Percentiles rank a stretch among this genome's conserved stretches.
Conservation (phyloP, 2,113 vertebrate species). For the Colius striatus region DNA sequence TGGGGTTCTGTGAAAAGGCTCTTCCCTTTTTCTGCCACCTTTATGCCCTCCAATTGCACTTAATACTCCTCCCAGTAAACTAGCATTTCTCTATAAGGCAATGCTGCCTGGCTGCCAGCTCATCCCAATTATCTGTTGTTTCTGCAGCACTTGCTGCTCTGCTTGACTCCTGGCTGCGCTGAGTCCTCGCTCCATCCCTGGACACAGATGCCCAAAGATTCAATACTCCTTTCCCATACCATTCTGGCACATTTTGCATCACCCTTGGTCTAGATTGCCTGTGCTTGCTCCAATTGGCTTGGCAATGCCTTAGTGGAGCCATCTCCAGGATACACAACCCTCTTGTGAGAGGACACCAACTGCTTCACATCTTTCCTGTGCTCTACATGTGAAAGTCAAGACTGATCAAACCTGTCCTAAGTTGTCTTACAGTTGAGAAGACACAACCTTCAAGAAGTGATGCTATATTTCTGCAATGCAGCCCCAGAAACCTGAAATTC, state of each 20-base stretch:
- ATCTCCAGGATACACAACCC: background rate
- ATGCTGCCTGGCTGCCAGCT: background rate
- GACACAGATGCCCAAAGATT: background rate
- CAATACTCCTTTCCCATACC: background rate
- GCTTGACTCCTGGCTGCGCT: background rate
- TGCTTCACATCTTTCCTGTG: background rate
- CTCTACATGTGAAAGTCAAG: background rate
- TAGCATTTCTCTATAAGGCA: fast-evolving
- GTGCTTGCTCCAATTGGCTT: background rate
- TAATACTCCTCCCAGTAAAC: background rate
- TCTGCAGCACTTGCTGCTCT: background rate
- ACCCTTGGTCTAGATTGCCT: background rate
- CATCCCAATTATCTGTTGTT: background rate
- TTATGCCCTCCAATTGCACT: background rate
- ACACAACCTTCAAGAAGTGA: background rate
- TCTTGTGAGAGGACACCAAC: background rate
- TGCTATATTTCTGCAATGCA: background rate
- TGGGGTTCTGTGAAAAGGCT: background rate
- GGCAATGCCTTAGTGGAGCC: background rate
- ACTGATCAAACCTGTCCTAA: fast-evolving
- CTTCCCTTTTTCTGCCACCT: background rate
- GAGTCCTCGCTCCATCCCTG: fast-evolving
- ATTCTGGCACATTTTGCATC: background rate
- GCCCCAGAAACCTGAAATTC: background rate
- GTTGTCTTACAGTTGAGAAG: background rate